phyloP scores from a whole-genome alignment of 92 coral and sea anemone species.

The Scolanthus callimorphus region DNA sequence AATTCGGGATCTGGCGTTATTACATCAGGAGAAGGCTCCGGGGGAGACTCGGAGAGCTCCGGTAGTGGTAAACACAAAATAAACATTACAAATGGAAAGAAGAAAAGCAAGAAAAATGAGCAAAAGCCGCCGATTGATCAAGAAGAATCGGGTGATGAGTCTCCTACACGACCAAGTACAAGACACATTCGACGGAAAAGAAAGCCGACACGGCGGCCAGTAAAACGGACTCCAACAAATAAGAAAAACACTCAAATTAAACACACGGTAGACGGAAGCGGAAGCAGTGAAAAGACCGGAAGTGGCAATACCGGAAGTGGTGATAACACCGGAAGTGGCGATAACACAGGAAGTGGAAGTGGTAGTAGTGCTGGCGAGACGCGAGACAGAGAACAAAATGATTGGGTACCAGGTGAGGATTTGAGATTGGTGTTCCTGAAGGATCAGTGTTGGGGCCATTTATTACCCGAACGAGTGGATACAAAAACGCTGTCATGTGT shows the following conservation, averaged over 20 bases:
- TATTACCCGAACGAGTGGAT: no score
- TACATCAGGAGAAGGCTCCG: slow-evolving; percentile 9
- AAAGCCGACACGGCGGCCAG: no score
- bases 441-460: no score
- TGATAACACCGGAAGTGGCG: not conserved
- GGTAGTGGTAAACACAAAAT: not conserved
- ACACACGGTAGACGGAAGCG: no score
- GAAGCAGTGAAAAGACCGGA: not conserved
- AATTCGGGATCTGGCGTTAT: not conserved
- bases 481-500: no score
- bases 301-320: not conserved
- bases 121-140: slow-evolving; percentile 21
- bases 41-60: not conserved
- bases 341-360: not conserved
- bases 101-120: not conserved
- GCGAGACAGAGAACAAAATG: slow-evolving; percentile 10
- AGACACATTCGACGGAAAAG: slow-evolving; percentile 9
- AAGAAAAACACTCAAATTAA: no score
- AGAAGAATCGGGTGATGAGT: slow-evolving; percentile 34
- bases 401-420: slow-evolving; percentile 27
- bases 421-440: no score
- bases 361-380: slow-evolving; percentile 25
- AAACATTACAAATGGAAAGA: not conserved
- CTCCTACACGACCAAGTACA: slow-evolving; percentile 12
- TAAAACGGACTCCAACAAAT: no score